Percentiles rank a stretch among this genome's conserved stretches.
Evolutionary conservation across 2,888 invertebrate species (phyloP).

Genomic region (Cactoblastis cactorum): DNA sequence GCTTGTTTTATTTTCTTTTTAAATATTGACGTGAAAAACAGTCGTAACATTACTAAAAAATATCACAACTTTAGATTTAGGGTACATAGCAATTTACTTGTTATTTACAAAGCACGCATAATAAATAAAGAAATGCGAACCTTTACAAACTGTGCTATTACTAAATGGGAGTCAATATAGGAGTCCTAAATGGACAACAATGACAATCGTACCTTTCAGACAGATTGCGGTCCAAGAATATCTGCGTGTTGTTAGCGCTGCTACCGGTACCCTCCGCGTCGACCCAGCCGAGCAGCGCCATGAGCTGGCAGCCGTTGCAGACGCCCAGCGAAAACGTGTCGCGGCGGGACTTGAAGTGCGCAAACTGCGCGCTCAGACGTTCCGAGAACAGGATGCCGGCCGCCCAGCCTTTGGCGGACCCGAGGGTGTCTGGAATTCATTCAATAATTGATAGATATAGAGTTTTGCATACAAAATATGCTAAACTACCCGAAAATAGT

Average conservation of each 20-base stretch:
- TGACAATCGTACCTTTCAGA: slow-evolving; percentile 86
- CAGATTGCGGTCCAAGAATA: slow-evolving; percentile 89
- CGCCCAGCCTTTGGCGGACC: slow-evolving; percentile 99
- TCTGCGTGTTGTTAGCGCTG: slow-evolving; percentile 60
- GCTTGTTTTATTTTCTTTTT: too few relatives aligned
- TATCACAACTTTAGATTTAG: too few relatives aligned
- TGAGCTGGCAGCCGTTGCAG: slow-evolving; percentile 99
- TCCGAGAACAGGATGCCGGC: slow-evolving; percentile 92
- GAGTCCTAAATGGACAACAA: not conserved
- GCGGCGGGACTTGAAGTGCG: slow-evolving; percentile 83
- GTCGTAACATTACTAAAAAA: too few relatives aligned
- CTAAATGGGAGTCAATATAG: too few relatives aligned
- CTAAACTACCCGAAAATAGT: too few relatives aligned
- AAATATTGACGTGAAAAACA: too few relatives aligned
- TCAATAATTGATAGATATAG: not conserved
- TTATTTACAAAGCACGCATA: too few relatives aligned
- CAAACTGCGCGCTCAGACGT: slow-evolving; percentile 86
- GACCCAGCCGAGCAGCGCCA: slow-evolving; percentile 96
- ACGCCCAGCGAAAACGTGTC: slow-evolving; percentile 98
- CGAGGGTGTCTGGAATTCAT: slow-evolving; percentile 87
- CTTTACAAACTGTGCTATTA: too few relatives aligned
- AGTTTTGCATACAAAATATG: not conserved
- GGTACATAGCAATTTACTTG: too few relatives aligned
- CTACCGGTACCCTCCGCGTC: slow-evolving; percentile 65
- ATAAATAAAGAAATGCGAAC: too few relatives aligned